These are phyloP conservation scores for Anhinga rufa DNA, from an alignment of 2,113 vertebrate genomes.

Conservation along the genomic window DNA sequence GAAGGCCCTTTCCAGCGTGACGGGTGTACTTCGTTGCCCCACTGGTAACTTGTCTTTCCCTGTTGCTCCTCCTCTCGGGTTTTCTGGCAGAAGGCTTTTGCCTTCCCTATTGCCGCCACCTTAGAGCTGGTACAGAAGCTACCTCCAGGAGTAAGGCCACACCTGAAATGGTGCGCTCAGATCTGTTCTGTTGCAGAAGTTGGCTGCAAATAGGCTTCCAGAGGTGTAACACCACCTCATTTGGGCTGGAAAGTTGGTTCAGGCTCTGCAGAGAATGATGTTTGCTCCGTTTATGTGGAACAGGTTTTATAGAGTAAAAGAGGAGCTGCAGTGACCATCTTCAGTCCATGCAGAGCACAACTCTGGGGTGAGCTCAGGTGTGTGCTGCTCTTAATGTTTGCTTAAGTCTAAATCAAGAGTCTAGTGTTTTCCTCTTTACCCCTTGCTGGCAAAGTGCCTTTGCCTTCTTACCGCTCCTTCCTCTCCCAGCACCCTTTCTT, in stretches of 20 bases:
- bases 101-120: not conserved
- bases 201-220: not conserved
- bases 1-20: not conserved
- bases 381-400: not conserved
- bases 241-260: not conserved
- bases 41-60: not conserved
- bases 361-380: not conserved
- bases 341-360: not conserved
- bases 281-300: not conserved
- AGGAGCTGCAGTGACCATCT: not conserved
- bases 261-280: not conserved
- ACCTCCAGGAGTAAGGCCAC: not conserved
- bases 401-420: not conserved
- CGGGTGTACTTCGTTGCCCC: not conserved
- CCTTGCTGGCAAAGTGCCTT: not conserved
- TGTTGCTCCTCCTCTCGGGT: not conserved
- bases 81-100: not conserved
- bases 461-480: not conserved
- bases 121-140: not conserved
- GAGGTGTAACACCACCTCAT: not conserved
- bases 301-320: not conserved
- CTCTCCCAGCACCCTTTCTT: not conserved
- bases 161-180: not conserved
- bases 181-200: not conserved
- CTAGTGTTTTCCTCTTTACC: not conserved